A percentile compares a stretch with the other conserved stretches of the same genome.
phyloP scores from a whole-genome alignment of 2,888 invertebrate genomes.

The Bibio marci region DNA sequence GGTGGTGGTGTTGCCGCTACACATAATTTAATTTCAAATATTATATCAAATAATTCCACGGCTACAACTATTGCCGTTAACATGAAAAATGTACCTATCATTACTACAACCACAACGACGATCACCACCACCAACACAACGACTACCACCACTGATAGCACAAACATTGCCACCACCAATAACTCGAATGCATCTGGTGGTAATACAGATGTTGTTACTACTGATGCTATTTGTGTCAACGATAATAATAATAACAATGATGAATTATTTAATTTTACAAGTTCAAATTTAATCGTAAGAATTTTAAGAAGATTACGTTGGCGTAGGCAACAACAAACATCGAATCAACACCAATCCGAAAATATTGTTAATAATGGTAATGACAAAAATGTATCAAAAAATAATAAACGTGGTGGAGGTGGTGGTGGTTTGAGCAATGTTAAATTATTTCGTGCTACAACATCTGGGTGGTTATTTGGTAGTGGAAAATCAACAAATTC shows the following conservation, averaged over 20 bases:
- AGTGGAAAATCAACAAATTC: constrained; percentile 8
- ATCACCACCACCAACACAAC: too few species aligned
- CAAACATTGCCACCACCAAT: neutral
- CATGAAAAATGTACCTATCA: neutral
- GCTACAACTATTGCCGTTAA: too few species aligned
- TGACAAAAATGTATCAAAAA: neutral
- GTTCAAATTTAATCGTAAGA: constrained; percentile 7
- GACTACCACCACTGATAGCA: neutral
- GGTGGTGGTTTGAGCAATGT: neutral
- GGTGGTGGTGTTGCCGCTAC: too few species aligned
- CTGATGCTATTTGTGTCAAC: constrained; percentile 9
- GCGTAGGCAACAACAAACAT: constrained; percentile 2
- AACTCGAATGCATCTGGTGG: too few species aligned
- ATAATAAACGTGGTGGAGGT: constrained; percentile 1
- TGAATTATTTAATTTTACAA: constrained; percentile 7
- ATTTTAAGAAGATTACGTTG: constrained; percentile 6
- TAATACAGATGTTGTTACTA: neutral
- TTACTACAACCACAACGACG: too few species aligned
- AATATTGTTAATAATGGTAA: neutral
- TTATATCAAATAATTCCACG: too few species aligned
- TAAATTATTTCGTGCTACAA: constrained; percentile 1
- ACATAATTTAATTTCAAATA: too few species aligned
- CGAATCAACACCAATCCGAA: too few species aligned
- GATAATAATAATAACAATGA: constrained; percentile 9
- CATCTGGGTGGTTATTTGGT: constrained; percentile 7